Conservation (phyloP, 2,797 vertebrate species). For the Odontamblyopus rebecca region DNA sequence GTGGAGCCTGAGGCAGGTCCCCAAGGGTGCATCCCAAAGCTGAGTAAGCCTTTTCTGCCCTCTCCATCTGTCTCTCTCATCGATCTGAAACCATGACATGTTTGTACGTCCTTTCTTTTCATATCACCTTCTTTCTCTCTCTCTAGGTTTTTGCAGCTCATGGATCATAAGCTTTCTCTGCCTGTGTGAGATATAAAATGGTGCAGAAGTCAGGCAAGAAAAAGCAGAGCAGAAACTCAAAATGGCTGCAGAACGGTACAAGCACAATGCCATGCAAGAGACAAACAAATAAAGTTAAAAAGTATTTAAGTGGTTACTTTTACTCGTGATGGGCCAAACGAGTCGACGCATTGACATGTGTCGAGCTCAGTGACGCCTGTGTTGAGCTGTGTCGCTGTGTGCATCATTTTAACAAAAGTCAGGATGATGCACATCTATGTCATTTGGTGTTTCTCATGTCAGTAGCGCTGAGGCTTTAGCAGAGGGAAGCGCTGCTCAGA, state of each 20-base stretch:
- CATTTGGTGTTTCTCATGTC: too few relatives aligned
- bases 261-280: not conserved
- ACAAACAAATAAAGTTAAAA: too few relatives aligned
- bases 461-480: too few relatives aligned
- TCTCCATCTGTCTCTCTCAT: slow-evolving; percentile 56
- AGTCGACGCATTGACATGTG: too few relatives aligned
- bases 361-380: too few relatives aligned
- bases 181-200: slow-evolving; percentile 11
- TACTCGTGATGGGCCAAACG: too few relatives aligned
- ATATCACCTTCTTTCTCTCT: slow-evolving; percentile 28
- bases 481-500: too few relatives aligned
- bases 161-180: slow-evolving; percentile 17
- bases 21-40: slow-evolving; percentile 42
- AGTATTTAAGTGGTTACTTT: too few relatives aligned
- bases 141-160: slow-evolving; percentile 19
- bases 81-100: slow-evolving; percentile 48
- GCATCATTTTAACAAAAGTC: too few relatives aligned
- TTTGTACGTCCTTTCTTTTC: slow-evolving; percentile 47
- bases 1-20: slow-evolving; percentile 38
- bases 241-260: slow-evolving; percentile 32
- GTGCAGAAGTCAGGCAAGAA: slow-evolving; percentile 17
- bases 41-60: slow-evolving; percentile 59
- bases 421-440: too few relatives aligned
- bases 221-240: slow-evolving; percentile 45
- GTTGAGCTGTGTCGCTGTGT: too few relatives aligned